Evolutionary conservation across 2,113 vertebrate genomes (phyloP).

Genomic region (Anarrhichthys ocellatus): DNA sequence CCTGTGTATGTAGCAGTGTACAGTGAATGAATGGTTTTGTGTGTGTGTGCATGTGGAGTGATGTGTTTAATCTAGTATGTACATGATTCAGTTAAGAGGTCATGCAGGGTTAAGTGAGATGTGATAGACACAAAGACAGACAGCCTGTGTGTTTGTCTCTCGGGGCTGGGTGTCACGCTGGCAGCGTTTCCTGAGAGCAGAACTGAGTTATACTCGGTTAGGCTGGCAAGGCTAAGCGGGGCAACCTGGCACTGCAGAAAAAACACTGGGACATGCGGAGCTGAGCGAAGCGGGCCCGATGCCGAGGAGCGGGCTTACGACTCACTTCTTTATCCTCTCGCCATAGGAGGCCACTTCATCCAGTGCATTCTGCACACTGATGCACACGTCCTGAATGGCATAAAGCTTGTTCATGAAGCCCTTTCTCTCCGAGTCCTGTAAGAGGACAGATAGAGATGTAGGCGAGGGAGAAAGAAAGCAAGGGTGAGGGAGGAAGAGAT

Average conservation of each 20-base stretch:
- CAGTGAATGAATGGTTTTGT: slow-evolving; percentile 22
- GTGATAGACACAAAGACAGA: slow-evolving; percentile 45
- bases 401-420: slow-evolving; percentile 99
- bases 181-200: slow-evolving; percentile 54
- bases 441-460: slow-evolving; percentile 75
- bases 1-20: neutral
- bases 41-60: neutral
- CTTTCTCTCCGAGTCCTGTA: slow-evolving; percentile 95
- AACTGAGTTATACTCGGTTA: slow-evolving; percentile 52
- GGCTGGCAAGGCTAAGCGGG: slow-evolving; percentile 57
- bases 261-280: slow-evolving; percentile 49
- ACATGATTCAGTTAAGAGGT: slow-evolving; percentile 50
- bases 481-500: slow-evolving; percentile 47
- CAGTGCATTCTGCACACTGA: slow-evolving; percentile 96
- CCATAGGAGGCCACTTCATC: slow-evolving; percentile 96
- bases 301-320: slow-evolving; percentile 75
- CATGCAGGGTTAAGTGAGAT: slow-evolving; percentile 54
- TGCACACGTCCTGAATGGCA: slow-evolving; percentile 98
- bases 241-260: slow-evolving; percentile 57
- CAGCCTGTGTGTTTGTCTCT: slow-evolving; percentile 48
- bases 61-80: slow-evolving; percentile 29
- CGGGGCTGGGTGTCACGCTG: slow-evolving; percentile 58
- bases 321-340: slow-evolving; percentile 99
- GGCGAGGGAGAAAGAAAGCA: slow-evolving; percentile 55
- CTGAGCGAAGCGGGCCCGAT: slow-evolving; percentile 57